Evolutionary conservation across 2,113 vertebrate species (phyloP).

Genomic region (Sterrhoptilus dennistouni): DNA sequence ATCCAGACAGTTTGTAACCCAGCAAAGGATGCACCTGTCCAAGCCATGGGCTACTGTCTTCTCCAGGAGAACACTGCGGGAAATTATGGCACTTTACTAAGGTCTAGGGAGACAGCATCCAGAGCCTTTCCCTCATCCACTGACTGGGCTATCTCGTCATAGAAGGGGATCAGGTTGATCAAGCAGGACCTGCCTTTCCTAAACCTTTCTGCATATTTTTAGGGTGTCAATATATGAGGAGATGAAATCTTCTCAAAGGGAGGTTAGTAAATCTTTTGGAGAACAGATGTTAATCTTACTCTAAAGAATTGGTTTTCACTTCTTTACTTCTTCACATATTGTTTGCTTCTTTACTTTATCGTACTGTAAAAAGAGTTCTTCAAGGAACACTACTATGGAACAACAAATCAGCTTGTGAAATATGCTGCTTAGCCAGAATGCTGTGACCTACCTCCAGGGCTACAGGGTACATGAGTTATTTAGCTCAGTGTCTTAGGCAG

Average conservation of each 20-base stretch:
- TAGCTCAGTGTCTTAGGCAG: background rate
- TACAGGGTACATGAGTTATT: background rate
- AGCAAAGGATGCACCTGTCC: background rate
- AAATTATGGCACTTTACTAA: background rate
- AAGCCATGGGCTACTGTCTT: rapidly evolving
- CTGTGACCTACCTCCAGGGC: background rate
- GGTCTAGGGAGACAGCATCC: background rate
- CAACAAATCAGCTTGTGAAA: background rate
- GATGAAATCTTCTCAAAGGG: background rate
- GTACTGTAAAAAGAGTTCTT: background rate
- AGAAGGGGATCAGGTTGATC: background rate
- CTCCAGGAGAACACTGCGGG: background rate
- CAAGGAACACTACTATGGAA: background rate
- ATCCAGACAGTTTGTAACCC: background rate
- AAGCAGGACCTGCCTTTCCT: background rate
- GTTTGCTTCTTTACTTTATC: background rate
- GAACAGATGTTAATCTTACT: background rate
- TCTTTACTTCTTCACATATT: background rate
- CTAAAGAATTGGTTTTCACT: background rate
- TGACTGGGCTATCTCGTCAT: background rate
- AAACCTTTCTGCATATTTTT: background rate
- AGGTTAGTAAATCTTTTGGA: background rate
- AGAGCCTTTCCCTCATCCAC: background rate
- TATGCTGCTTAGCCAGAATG: background rate
- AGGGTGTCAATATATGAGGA: background rate